Conservation (phyloP, 2,797 vertebrate species). For the Acrossocheilus fasciatus region DNA sequence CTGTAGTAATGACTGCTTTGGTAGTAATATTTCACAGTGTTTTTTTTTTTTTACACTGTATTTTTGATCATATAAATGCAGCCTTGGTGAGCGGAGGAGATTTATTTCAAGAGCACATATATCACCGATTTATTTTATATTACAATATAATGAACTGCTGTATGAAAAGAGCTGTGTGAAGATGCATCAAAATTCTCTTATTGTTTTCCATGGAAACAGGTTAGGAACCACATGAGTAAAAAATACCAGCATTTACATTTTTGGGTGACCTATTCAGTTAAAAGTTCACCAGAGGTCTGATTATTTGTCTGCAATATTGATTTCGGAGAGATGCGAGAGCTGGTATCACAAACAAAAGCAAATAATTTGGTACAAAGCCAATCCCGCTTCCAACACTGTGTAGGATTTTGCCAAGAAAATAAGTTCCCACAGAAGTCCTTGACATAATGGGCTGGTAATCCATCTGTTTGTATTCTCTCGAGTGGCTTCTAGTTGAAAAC, state of each 20-base stretch:
- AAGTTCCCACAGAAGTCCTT: background rate
- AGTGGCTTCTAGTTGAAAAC: conserved; percentile 31
- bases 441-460: conserved; percentile 36
- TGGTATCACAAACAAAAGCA: background rate
- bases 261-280: conserved; percentile 10
- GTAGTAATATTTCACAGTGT: background rate
- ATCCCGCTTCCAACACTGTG: background rate
- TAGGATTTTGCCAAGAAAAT: background rate
- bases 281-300: conserved; percentile 23
- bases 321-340: background rate
- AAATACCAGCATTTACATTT: background rate
- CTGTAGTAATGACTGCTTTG: too few relatives aligned
- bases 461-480: conserved; percentile 22
- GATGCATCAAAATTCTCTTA: background rate
- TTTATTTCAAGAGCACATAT: background rate
- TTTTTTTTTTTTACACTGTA: background rate
- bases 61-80: background rate
- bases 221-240: background rate
- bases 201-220: background rate
- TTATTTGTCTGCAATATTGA: background rate
- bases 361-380: background rate
- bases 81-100: background rate
- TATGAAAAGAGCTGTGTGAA: background rate
- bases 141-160: background rate
- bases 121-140: background rate